phyloP scores from a whole-genome alignment of 2,888 invertebrate genomes.

The Aethes cnicana region DNA sequence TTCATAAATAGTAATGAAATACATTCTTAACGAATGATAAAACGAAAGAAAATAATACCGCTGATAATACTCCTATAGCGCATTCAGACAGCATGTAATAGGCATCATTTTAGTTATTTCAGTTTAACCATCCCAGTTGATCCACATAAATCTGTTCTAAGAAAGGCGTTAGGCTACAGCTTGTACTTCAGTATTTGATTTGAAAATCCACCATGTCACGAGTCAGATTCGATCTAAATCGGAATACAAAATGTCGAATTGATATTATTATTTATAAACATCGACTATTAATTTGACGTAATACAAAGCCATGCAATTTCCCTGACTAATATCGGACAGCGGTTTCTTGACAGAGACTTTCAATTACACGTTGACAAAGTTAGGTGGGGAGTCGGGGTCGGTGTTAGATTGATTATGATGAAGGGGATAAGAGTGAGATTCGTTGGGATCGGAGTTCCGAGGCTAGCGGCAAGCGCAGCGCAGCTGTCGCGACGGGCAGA shows the following conservation, averaged over 20 bases:
- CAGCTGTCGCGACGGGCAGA: conserved; percentile 78
- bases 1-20: neutral
- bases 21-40: no score
- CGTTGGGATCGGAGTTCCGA: conserved; percentile 34
- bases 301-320: conserved; percentile 59
- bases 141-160: neutral
- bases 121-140: neutral
- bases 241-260: conserved; percentile 37
- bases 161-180: neutral
- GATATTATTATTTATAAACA: conserved; percentile 57
- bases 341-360: conserved; percentile 63
- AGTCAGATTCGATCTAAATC: conserved; percentile 39
- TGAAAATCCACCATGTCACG: conserved; percentile 31
- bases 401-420: conserved; percentile 42
- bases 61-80: no score
- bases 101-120: no score
- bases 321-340: conserved; percentile 67
- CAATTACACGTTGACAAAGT: conserved; percentile 52
- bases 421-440: conserved; percentile 46
- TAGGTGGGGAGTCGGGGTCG: conserved; percentile 39
- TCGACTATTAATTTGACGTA: conserved; percentile 58
- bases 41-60: no score
- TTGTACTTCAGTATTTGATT: conserved; percentile 14
- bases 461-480: conserved; percentile 60
- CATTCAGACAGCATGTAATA: no score